These are phyloP conservation scores for Nestor notabilis DNA, from an alignment of 2,113 vertebrate genomes.

Conservation along the genomic window DNA sequence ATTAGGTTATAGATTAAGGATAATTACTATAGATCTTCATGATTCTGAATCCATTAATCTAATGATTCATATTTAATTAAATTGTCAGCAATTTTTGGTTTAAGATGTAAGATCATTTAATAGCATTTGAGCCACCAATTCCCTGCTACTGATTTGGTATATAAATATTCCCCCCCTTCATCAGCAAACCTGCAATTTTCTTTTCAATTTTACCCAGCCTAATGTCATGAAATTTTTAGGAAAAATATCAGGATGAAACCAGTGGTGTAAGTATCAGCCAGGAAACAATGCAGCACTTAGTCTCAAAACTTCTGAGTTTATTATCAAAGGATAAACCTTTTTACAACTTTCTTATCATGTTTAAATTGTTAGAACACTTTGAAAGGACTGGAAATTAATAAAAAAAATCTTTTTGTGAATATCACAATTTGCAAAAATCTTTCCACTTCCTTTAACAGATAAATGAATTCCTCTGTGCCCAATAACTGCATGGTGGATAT, in stretches of 20 bases:
- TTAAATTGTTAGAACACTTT: background rate
- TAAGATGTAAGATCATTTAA: constrained; percentile 13
- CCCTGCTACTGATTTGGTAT: background rate
- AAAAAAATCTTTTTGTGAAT: background rate
- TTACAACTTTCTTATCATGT: background rate
- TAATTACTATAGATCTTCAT: background rate
- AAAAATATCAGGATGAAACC: background rate
- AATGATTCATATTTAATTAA: constrained; percentile 44
- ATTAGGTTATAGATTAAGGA: constrained; percentile 3
- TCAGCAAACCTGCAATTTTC: background rate
- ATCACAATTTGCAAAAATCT: background rate
- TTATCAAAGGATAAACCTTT: background rate
- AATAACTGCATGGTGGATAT: background rate
- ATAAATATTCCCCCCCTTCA: background rate
- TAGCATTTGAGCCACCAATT: background rate
- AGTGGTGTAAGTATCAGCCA: background rate
- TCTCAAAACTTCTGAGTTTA: background rate
- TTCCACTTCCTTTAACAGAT: background rate
- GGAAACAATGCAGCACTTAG: background rate
- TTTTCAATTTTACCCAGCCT: background rate
- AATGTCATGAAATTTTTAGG: background rate
- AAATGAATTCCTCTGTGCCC: background rate
- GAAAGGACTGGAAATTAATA: background rate
- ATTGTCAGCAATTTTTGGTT: constrained; percentile 9
- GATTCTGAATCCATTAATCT: background rate